These are phyloP conservation scores for Agrochola lota DNA, from an alignment of 2,888 invertebrate genomes.

Conservation along the genomic window DNA sequence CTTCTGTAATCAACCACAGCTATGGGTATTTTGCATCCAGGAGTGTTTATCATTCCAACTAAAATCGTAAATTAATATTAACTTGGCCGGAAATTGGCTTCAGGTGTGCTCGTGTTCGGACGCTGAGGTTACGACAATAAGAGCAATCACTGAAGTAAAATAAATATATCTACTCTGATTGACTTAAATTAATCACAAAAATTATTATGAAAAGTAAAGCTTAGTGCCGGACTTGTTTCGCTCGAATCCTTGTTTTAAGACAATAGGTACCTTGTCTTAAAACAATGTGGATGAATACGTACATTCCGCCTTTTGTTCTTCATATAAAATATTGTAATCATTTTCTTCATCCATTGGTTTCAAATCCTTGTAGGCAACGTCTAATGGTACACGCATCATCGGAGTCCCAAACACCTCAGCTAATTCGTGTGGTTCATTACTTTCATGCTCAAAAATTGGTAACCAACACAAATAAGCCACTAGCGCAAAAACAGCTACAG, in stretches of 20 bases:
- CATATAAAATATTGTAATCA: slow-evolving; percentile 61
- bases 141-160: neutral
- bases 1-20: slow-evolving; percentile 73
- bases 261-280: neutral
- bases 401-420: slow-evolving; percentile 63
- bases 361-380: slow-evolving; percentile 64
- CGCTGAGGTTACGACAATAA: neutral
- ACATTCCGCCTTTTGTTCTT: slow-evolving; percentile 38
- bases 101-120: neutral
- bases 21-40: slow-evolving; percentile 83
- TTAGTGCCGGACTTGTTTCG: neutral
- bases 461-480: slow-evolving; percentile 73
- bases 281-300: slow-evolving; percentile 35
- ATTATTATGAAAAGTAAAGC: neutral
- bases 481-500: slow-evolving; percentile 70
- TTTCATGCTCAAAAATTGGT: slow-evolving; percentile 27
- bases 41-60: slow-evolving; percentile 78
- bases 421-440: slow-evolving; percentile 22
- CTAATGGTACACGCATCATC: slow-evolving; percentile 75
- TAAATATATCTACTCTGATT: neutral
- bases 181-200: neutral
- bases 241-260: neutral
- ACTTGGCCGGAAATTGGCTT: slow-evolving; percentile 11
- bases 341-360: slow-evolving; percentile 16
- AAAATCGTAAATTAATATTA: slow-evolving; percentile 58